A percentile compares a stretch with the other conserved stretches of the same genome.
Evolutionary conservation across 2,888 invertebrate species (phyloP).

Genomic region (Dromius quadrimaculatus): DNA sequence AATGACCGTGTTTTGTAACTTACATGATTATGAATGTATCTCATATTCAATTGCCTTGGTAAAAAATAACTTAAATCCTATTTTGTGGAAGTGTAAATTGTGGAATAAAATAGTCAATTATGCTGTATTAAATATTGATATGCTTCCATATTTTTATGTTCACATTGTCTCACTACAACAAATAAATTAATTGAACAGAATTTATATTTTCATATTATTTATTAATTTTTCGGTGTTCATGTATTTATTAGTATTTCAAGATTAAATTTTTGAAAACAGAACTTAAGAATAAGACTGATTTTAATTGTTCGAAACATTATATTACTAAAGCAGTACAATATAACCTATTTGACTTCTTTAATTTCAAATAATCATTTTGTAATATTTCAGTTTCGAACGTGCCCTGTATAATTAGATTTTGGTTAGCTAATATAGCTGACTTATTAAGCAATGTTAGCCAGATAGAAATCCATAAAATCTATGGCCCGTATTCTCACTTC

Average conservation of each 20-base stretch:
- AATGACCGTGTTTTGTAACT: slow-evolving; percentile 29
- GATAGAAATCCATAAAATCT: too few relatives aligned
- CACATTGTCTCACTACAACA: not conserved
- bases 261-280: slow-evolving; percentile 24
- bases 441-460: too few relatives aligned
- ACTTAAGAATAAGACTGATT: slow-evolving; percentile 45
- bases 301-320: slow-evolving; percentile 24
- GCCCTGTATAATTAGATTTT: too few relatives aligned
- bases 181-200: slow-evolving; percentile 6
- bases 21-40: slow-evolving; percentile 30
- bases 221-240: not conserved
- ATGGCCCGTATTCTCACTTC: too few relatives aligned
- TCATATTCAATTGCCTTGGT: slow-evolving; percentile 9
- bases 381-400: too few relatives aligned
- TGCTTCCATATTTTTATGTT: slow-evolving; percentile 37
- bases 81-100: slow-evolving; percentile 40
- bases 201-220: slow-evolving; percentile 1
- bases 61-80: slow-evolving; percentile 22
- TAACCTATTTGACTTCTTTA: too few relatives aligned
- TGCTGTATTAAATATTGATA: slow-evolving; percentile 30
- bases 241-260: slow-evolving; percentile 14
- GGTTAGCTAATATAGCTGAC: too few relatives aligned
- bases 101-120: slow-evolving; percentile 48
- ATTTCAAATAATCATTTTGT: too few relatives aligned
- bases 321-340: too few relatives aligned